Evolutionary conservation across 1,140 invertebrate species (phyloP).

Genomic region (Solen grandis): DNA sequence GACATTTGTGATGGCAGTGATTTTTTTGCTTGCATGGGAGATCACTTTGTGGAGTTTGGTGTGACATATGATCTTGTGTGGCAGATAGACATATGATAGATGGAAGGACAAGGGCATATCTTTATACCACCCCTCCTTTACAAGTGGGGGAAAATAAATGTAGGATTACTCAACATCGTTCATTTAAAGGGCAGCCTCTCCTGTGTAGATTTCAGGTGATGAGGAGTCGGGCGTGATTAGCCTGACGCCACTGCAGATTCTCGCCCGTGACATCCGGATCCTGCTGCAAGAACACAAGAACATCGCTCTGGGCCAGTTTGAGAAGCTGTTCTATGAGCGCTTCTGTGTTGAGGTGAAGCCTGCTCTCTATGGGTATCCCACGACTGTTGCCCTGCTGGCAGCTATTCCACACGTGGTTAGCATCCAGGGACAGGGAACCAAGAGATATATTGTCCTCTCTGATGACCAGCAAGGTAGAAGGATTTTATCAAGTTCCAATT

Average conservation of each 20-base stretch:
- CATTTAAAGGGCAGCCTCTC: too few species aligned
- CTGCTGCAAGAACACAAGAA: constrained; percentile 83
- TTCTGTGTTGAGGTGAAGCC: constrained; percentile 83
- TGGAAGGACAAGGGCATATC: too few species aligned
- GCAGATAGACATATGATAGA: too few species aligned
- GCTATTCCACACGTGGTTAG: constrained; percentile 84
- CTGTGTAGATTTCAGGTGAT: constrained; percentile 69
- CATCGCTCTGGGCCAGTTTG: constrained; percentile 83
- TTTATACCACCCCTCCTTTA: too few species aligned
- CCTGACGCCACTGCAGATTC: constrained; percentile 83
- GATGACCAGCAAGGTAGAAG: constrained; percentile 66
- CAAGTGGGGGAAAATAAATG: too few species aligned
- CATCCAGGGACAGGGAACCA: constrained; percentile 75
- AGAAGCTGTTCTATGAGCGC: constrained; percentile 82
- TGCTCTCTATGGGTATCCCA: constrained; percentile 83
- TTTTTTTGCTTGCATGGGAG: too few species aligned
- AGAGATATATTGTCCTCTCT: constrained; percentile 70
- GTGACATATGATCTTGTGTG: too few species aligned
- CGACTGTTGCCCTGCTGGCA: constrained; percentile 82
- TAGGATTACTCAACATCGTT: too few species aligned
- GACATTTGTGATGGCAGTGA: too few species aligned
- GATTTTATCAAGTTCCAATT: neutral
- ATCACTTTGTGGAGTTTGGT: too few species aligned
- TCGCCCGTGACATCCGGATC: constrained; percentile 84
- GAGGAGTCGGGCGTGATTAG: constrained; percentile 80